Percentiles rank a stretch among this genome's conserved stretches.
These are phyloP conservation scores for Nicator chloris DNA, from an alignment of 2,113 vertebrate species.

Conservation along the genomic window DNA sequence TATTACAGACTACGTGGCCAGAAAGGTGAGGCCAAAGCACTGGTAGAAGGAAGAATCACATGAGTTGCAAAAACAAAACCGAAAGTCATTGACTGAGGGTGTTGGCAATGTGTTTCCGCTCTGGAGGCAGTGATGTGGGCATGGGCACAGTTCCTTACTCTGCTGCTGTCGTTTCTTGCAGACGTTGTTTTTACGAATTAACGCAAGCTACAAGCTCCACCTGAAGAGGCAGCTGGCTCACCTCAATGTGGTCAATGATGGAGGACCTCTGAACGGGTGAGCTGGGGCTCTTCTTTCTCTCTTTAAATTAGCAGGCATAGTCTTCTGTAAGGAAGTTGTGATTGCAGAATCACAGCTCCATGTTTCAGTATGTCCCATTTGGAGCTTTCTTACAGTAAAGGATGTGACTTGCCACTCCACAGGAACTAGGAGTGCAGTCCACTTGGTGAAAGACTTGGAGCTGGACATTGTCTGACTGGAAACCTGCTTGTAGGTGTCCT, in stretches of 20 bases:
- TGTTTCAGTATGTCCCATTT: rapidly evolving
- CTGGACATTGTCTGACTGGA: background rate
- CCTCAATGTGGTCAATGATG: slow-evolving; percentile 91
- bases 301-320: background rate
- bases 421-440: background rate
- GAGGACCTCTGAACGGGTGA: slow-evolving; percentile 94
- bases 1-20: background rate
- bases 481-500: background rate
- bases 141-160: background rate
- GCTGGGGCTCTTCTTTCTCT: background rate
- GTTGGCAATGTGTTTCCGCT: background rate
- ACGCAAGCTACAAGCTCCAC: slow-evolving; percentile 91
- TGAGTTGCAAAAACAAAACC: background rate
- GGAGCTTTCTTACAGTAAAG: background rate
- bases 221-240: slow-evolving; percentile 92
- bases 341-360: rapidly evolving
- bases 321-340: background rate
- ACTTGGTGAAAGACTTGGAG: too few relatives aligned
- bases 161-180: slow-evolving; percentile 51
- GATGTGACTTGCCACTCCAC: background rate
- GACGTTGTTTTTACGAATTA: slow-evolving; percentile 94
- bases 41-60: background rate
- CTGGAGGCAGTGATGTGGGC: background rate
- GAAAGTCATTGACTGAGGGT: rapidly evolving
- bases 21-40: rapidly evolving